Conservation (phyloP, 2,888 invertebrate species). For the Rhingia rostrata region DNA sequence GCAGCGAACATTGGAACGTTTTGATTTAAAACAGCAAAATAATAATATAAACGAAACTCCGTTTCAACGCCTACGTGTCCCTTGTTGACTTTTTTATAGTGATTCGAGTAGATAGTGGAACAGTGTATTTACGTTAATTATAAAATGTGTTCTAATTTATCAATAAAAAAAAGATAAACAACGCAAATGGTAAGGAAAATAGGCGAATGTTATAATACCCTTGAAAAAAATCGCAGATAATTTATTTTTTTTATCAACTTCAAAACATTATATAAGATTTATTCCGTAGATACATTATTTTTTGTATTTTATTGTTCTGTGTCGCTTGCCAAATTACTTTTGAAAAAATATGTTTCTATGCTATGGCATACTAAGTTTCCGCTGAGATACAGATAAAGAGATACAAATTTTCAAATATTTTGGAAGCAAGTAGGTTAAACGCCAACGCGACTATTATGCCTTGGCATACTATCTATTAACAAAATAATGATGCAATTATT, state of each 20-base stretch:
- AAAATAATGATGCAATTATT: constrained; percentile 69
- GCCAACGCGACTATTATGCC: constrained; percentile 63
- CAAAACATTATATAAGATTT: too few relatives aligned
- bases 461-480: constrained; percentile 62
- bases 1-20: constrained; percentile 40
- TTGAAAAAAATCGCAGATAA: too few relatives aligned
- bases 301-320: too few relatives aligned
- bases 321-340: constrained; percentile 47
- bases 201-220: not conserved
- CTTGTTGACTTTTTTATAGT: constrained; percentile 28
- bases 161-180: constrained; percentile 68
- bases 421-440: constrained; percentile 71
- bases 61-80: constrained; percentile 66
- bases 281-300: too few relatives aligned
- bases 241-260: too few relatives aligned
- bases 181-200: constrained; percentile 40
- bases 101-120: constrained; percentile 32
- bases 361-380: constrained; percentile 35
- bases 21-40: constrained; percentile 17
- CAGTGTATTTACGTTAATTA: constrained; percentile 24
- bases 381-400: constrained; percentile 43
- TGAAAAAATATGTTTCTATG: constrained; percentile 62
- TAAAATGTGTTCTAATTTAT: constrained; percentile 58
- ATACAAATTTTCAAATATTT: constrained; percentile 61
- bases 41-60: constrained; percentile 19